Conservation (phyloP, 2,888 invertebrate species). For the Dryomyza anilis region DNA sequence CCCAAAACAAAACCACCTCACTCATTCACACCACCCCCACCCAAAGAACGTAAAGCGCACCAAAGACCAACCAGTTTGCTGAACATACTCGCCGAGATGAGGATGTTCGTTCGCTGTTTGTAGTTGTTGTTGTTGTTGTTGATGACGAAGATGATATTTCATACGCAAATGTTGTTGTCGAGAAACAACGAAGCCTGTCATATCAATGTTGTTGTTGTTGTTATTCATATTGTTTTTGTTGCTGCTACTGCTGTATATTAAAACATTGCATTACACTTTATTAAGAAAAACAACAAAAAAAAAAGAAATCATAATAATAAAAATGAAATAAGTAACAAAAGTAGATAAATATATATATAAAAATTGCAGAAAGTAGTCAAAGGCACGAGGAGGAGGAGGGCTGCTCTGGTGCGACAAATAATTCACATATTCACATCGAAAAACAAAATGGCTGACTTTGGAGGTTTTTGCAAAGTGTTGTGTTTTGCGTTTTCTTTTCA, state of each 20-base stretch:
- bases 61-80: neutral
- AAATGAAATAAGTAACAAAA: slow-evolving; percentile 21
- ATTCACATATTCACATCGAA: slow-evolving; percentile 1
- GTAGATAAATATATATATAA: too few relatives aligned
- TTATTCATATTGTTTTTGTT: too few relatives aligned
- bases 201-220: neutral
- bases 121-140: neutral
- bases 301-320: slow-evolving; percentile 22
- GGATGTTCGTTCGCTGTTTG: neutral
- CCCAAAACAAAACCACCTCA: too few relatives aligned
- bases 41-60: neutral
- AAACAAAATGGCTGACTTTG: slow-evolving; percentile 13
- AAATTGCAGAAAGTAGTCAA: neutral
- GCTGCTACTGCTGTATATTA: neutral
- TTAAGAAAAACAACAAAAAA: neutral
- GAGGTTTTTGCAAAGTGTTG: neutral
- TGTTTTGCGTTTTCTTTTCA: too few relatives aligned
- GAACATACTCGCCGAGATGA: slow-evolving; percentile 1
- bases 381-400: neutral
- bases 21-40: too few relatives aligned
- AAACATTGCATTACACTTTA: neutral
- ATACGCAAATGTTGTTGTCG: neutral
- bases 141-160: neutral
- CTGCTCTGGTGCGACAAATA: neutral
- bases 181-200: too few relatives aligned